Conservation (phyloP, 2,888 invertebrate genomes). For the Tolmerus cingulatus region DNA sequence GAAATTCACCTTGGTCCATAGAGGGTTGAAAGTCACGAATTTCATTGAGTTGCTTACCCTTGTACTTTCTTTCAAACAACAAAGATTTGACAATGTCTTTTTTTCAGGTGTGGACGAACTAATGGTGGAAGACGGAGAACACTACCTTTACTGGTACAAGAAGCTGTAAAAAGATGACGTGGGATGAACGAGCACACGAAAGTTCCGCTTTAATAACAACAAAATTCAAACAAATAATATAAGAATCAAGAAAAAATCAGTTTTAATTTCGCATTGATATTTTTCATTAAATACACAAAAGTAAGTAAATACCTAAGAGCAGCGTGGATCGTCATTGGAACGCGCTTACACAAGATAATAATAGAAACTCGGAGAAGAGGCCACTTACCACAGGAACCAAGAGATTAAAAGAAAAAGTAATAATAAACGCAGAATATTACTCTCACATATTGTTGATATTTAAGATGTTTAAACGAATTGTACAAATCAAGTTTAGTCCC, state of each 20-base stretch:
- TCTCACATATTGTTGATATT: slow-evolving; percentile 23
- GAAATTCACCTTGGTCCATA: too few species aligned
- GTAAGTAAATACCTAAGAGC: slow-evolving; percentile 4
- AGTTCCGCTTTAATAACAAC: slow-evolving; percentile 40
- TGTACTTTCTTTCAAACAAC: neutral
- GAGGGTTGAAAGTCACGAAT: too few species aligned
- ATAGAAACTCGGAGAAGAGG: slow-evolving; percentile 8
- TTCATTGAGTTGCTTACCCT: too few species aligned
- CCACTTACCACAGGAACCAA: slow-evolving; percentile 29
- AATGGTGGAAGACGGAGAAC: slow-evolving; percentile 85
- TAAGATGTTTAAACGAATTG: slow-evolving; percentile 27
- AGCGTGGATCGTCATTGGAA: neutral
- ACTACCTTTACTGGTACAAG: slow-evolving; percentile 92
- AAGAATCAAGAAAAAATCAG: slow-evolving; percentile 14
- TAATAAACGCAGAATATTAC: slow-evolving; percentile 1
- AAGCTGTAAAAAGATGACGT: slow-evolving; percentile 71
- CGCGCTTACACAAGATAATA: neutral
- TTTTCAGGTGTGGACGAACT: slow-evolving; percentile 80
- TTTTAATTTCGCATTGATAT: slow-evolving; percentile 27
- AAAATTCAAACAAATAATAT: slow-evolving; percentile 27
- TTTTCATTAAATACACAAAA: slow-evolving; percentile 19
- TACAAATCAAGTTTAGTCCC: neutral
- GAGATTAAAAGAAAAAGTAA: neutral
- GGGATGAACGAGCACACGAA: slow-evolving; percentile 1
- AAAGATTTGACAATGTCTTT: neutral